phyloP scores from a whole-genome alignment of 2,888 invertebrate genomes.

The Saturnia pavonia region DNA sequence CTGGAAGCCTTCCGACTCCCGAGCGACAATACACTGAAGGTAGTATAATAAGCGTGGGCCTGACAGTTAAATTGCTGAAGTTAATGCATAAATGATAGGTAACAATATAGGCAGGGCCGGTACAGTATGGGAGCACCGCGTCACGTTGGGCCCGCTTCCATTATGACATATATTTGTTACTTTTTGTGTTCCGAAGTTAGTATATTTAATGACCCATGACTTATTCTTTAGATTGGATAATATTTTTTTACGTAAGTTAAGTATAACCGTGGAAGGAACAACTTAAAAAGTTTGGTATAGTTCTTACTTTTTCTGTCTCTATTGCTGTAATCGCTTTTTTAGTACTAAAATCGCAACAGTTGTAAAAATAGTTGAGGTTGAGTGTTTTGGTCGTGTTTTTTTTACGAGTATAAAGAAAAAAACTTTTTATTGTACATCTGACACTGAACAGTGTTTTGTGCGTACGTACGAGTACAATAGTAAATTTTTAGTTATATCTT shows the following conservation, averaged over 20 bases:
- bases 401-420: no score
- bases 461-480: no score
- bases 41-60: constrained; percentile 54
- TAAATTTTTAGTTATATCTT: no score
- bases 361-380: no score
- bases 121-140: constrained; percentile 2
- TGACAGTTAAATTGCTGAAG: constrained; percentile 74
- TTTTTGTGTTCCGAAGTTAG: constrained; percentile 19
- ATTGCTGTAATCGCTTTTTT: no score
- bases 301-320: no score
- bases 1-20: constrained; percentile 38
- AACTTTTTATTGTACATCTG: no score
- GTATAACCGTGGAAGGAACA: no score
- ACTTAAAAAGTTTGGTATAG: no score
- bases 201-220: constrained; percentile 20
- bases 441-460: no score
- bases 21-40: constrained; percentile 53
- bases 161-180: constrained; percentile 11
- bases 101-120: constrained; percentile 52
- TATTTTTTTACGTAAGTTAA: constrained; percentile 17
- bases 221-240: constrained; percentile 19
- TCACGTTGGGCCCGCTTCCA: neutral
- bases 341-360: no score
- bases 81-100: constrained; percentile 78
- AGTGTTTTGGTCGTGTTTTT: no score